Conservation (phyloP, 2,113 vertebrate genomes). For the Orthonyx spaldingii region DNA sequence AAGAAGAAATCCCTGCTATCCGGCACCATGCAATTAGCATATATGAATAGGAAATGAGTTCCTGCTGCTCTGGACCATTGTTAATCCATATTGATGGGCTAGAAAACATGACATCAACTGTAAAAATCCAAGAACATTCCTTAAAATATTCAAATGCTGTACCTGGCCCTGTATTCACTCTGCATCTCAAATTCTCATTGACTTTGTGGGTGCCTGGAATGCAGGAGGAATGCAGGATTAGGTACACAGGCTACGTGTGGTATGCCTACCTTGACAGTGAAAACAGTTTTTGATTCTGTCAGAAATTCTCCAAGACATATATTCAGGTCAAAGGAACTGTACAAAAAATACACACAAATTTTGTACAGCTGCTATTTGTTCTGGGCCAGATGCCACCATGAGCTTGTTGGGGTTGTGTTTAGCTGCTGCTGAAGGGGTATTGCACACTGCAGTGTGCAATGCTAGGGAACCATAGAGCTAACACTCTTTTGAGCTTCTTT, state of each 20-base stretch:
- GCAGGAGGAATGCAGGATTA: constrained; percentile 56
- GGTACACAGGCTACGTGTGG: background rate
- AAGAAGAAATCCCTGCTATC: constrained; percentile 59
- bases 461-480: background rate
- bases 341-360: background rate
- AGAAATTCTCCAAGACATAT: background rate
- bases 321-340: constrained; percentile 7
- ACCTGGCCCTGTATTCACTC: constrained; percentile 29
- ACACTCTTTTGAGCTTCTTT: background rate
- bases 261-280: background rate
- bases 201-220: constrained; percentile 54
- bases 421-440: background rate
- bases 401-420: background rate
- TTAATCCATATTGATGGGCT: constrained; percentile 63
- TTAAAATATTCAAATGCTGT: constrained; percentile 64
- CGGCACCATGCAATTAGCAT: constrained; percentile 68
- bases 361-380: background rate
- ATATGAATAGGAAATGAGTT: constrained; percentile 68
- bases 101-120: constrained; percentile 58
- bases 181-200: constrained; percentile 54
- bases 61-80: constrained; percentile 67
- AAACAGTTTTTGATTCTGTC: background rate
- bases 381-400: background rate
- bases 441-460: background rate
- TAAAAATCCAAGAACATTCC: constrained; percentile 51